Conservation (phyloP, 2,113 vertebrate genomes). For the Ictalurus furcatus region DNA sequence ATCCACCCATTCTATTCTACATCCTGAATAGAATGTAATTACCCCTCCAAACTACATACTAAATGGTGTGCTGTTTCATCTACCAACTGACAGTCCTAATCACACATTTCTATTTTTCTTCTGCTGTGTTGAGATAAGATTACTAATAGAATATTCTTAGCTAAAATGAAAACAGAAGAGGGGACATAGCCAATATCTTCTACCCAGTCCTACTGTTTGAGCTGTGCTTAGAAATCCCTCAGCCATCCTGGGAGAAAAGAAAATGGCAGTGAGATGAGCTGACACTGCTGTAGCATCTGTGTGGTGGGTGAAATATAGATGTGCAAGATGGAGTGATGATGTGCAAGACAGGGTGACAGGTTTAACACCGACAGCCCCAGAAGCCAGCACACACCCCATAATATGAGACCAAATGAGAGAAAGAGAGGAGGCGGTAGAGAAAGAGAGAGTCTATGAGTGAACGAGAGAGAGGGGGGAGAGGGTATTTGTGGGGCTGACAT, state of each 20-base stretch:
- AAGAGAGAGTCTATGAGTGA: neutral
- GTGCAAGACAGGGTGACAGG: conserved; percentile 24
- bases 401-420: neutral
- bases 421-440: neutral
- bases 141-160: neutral
- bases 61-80: neutral
- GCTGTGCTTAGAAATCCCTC: neutral
- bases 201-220: neutral
- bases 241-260: neutral
- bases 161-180: neutral
- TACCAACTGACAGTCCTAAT: neutral
- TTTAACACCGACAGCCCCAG: conserved; percentile 15
- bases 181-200: neutral
- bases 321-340: neutral
- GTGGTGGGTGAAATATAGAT: conserved; percentile 20
- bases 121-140: neutral
- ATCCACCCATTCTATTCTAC: neutral
- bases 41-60: neutral
- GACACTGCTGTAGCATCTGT: conserved; percentile 20
- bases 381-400: neutral
- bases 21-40: neutral
- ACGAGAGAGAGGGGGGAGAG: neutral
- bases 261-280: conserved; percentile 12
- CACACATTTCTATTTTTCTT: neutral
- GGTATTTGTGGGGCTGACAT: neutral